Evolutionary conservation across 2,888 invertebrate genomes (phyloP), one percentile per base, ranked within the genome.

Genomic region (Eucriotettix oculatus): DNA sequence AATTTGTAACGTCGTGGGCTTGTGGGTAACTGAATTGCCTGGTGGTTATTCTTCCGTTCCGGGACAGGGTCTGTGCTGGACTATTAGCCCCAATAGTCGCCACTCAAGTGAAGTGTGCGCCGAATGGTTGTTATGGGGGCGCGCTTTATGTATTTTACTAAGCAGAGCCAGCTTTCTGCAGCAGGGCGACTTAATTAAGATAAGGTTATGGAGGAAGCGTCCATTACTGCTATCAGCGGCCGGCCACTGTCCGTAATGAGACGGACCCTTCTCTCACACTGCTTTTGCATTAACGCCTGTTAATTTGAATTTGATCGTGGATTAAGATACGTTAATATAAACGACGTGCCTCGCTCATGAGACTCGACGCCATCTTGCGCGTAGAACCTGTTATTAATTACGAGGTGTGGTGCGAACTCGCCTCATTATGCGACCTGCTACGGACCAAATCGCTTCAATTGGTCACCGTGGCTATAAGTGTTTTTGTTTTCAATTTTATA

Each of bases 221-320:
- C 55, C 41, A 40, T 16, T 41, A n/a, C 55, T n/a, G 40, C 17
- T 29, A 16, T 1, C 42, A n/a, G 55, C 42, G 29, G 40, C 55
- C 55, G 29, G 40, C 55, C 41, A 11, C n/a, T n/a, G 48, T 29
- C 48, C 48, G n/a, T 48, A 48, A 48, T 48, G 48, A 48, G 29
- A n/a, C 52, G 52, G n/a, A n/a, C 52, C 17, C 54, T 16, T 16
- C 54, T 12, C 54, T 14, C 54, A 29, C 54, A 16, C 54, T 16
- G 48, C 55, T n/a, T 53, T 17, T 53, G 55, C 55, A 40, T 55
- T 55, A 55, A 40, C 55, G 42, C 55, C 55, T 55, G 29, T 55
- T 55, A 55, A 55, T 55, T 55, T 55, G 55, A 55, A 55, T 55
- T 55, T 40, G 55, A 55, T 55, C 55, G 29, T n/a, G 55, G 40